Percentiles rank a stretch among this genome's conserved stretches.
phyloP scores from a whole-genome alignment of 2,113 vertebrate genomes.

The Manacus vitellinus region DNA sequence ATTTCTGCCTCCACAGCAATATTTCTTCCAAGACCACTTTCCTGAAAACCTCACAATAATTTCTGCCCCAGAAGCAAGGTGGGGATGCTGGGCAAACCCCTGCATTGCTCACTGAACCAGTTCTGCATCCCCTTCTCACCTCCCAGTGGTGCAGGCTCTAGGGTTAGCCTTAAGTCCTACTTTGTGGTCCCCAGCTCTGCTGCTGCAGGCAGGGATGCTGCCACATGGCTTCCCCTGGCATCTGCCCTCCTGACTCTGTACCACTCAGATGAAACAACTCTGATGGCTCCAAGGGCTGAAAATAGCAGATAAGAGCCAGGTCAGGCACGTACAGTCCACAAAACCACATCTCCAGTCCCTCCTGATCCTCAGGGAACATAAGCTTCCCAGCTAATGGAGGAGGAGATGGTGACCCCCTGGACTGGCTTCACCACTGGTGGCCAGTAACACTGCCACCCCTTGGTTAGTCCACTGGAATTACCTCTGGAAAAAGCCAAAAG shows the following conservation, averaged over 20 bases:
- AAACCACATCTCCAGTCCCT: neutral
- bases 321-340: fast-evolving
- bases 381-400: neutral
- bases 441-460: neutral
- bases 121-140: neutral
- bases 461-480: neutral
- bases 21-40: neutral
- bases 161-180: neutral
- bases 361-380: neutral
- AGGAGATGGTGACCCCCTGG: neutral
- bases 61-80: neutral
- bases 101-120: neutral
- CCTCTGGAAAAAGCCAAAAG: neutral
- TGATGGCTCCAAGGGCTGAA: neutral
- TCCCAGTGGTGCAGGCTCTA: neutral
- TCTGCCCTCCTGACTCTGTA: neutral
- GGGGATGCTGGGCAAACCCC: neutral
- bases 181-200: neutral
- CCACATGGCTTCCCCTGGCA: fast-evolving
- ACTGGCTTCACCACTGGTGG: neutral
- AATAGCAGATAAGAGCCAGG: neutral
- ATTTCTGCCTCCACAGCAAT: neutral
- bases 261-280: fast-evolving
- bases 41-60: neutral
- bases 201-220: neutral